Evolutionary conservation across 2,888 invertebrate species (phyloP).

Genomic region (Stegophylla sp.): DNA sequence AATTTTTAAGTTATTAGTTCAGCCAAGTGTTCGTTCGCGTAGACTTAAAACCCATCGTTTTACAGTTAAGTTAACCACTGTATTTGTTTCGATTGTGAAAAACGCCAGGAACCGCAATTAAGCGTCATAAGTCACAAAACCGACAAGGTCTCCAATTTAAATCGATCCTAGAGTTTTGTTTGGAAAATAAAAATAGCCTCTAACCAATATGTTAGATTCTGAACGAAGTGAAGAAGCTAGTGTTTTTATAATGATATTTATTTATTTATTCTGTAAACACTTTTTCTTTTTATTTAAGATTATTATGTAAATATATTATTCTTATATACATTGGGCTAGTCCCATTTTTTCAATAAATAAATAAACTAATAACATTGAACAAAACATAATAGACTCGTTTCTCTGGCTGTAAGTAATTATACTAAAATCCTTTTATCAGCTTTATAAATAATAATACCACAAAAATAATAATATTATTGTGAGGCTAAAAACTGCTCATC

Average conservation of each 20-base stretch:
- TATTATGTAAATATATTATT: too few relatives aligned
- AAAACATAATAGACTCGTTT: too few relatives aligned
- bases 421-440: too few relatives aligned
- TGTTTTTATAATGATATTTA: too few relatives aligned
- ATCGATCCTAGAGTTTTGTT: slow-evolving; percentile 10
- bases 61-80: slow-evolving; percentile 45
- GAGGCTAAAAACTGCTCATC: not conserved
- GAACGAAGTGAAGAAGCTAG: too few relatives aligned
- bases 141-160: slow-evolving; percentile 26
- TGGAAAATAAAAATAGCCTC: not conserved
- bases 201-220: too few relatives aligned
- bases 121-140: slow-evolving; percentile 24
- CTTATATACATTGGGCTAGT: too few relatives aligned
- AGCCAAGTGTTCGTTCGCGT: slow-evolving; percentile 9
- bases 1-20: slow-evolving; percentile 47
- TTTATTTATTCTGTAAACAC: too few relatives aligned
- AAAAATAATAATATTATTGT: not conserved
- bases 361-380: too few relatives aligned
- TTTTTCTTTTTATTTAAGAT: too few relatives aligned
- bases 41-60: slow-evolving; percentile 18
- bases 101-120: slow-evolving; percentile 30
- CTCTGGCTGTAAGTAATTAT: too few relatives aligned
- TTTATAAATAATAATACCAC: not conserved
- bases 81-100: slow-evolving; percentile 48
- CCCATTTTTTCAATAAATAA: too few relatives aligned